Conservation (phyloP, 2,888 invertebrate genomes). For the Drosophila kambysellisi region DNA sequence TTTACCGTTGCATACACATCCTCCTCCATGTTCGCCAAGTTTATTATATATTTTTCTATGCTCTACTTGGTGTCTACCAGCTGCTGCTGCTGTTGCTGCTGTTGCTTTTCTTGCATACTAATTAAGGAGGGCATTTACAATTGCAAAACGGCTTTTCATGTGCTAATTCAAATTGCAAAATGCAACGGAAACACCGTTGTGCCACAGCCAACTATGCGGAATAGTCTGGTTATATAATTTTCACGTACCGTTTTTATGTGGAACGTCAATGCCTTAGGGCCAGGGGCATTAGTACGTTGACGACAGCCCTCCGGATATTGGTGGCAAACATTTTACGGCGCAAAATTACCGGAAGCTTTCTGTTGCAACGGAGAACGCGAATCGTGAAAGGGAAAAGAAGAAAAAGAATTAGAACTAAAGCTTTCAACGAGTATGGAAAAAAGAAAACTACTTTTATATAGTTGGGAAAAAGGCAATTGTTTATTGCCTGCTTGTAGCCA, state of each 20-base stretch:
- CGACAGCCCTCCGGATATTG: constrained; percentile 70
- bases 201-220: constrained; percentile 33
- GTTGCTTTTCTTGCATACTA: constrained; percentile 51
- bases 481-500: not conserved
- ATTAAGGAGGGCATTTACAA: constrained; percentile 62
- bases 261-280: constrained; percentile 26
- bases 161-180: constrained; percentile 55
- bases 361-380: constrained; percentile 53
- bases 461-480: constrained; percentile 8
- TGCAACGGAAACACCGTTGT: constrained; percentile 46
- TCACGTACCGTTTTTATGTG: constrained; percentile 10
- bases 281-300: constrained; percentile 22
- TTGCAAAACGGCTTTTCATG: constrained; percentile 24
- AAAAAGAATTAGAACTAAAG: constrained; percentile 10
- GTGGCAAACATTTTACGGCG: constrained; percentile 73
- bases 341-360: constrained; percentile 68
- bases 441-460: constrained; percentile 7
- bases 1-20: constrained; percentile 75
- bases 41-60: constrained; percentile 8
- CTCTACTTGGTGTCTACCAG: constrained; percentile 7
- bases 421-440: constrained; percentile 8
- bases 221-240: constrained; percentile 2
- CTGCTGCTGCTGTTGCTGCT: constrained; percentile 5
- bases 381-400: constrained; percentile 18
- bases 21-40: constrained; percentile 71